phyloP scores from a whole-genome alignment of 2,797 vertebrate genomes.

The Loriculus beryllinus region DNA sequence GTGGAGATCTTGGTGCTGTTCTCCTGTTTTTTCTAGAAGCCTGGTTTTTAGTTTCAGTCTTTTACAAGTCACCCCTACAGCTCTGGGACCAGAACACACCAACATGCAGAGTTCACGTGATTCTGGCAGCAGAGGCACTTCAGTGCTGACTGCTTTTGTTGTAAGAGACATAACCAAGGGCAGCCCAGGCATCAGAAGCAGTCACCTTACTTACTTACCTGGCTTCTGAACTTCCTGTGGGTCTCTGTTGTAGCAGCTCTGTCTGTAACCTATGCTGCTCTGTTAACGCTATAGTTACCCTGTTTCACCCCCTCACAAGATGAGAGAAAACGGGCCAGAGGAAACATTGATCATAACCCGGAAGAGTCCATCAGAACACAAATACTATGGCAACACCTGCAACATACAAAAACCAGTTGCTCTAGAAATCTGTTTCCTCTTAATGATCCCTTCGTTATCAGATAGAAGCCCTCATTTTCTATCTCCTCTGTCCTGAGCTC shows the following conservation, averaged over 20 bases:
- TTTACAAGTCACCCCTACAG: not conserved
- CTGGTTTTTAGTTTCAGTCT: not conserved
- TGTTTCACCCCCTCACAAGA: not conserved
- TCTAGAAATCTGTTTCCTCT: not conserved
- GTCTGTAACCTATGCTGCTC: not conserved
- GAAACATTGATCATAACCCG: not conserved
- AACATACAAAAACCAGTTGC: not conserved
- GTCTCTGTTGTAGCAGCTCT: not conserved
- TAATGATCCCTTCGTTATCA: not conserved
- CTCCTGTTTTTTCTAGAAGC: not conserved
- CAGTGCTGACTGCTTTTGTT: rapidly evolving
- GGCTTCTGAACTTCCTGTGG: not conserved
- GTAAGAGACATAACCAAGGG: not conserved
- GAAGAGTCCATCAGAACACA: not conserved
- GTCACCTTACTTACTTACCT: not conserved
- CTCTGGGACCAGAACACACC: not conserved
- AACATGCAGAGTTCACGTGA: not conserved
- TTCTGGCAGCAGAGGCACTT: not conserved
- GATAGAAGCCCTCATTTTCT: not conserved
- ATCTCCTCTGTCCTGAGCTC: not conserved
- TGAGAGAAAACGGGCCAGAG: not conserved
- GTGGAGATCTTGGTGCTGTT: not conserved
- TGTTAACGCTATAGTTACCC: not conserved
- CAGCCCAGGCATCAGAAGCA: not conserved
- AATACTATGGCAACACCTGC: not conserved